Conservation (phyloP, 1,140 invertebrate genomes). For the Bilobella aurantiaca region DNA sequence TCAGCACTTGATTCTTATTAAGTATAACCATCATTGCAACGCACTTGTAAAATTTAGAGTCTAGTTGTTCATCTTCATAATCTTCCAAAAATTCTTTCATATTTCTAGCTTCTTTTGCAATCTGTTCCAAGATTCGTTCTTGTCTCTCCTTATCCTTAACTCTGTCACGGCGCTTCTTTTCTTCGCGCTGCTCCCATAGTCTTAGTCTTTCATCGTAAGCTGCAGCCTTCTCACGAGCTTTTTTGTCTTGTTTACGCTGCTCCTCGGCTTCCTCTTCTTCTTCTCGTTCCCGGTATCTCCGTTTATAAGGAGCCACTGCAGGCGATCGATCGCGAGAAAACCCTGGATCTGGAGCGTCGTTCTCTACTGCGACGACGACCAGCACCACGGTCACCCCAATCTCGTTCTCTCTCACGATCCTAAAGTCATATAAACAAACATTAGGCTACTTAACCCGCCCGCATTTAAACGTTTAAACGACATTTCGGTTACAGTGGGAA, state of each 20-base stretch:
- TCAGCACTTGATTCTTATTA: no score
- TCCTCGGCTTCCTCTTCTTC: constrained; percentile 85
- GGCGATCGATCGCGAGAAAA: constrained; percentile 24
- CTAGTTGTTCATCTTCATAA: constrained; percentile 95
- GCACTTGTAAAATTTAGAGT: constrained; percentile 94
- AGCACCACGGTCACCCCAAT: constrained; percentile 52
- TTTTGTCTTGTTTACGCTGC: constrained; percentile 76
- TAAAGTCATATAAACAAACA: neutral
- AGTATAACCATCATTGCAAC: no score
- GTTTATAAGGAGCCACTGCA: constrained; percentile 19
- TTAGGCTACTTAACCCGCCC: no score
- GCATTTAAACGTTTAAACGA: no score
- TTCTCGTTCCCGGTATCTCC: constrained; percentile 58
- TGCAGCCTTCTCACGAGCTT: constrained; percentile 82
- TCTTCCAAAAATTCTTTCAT: constrained; percentile 96
- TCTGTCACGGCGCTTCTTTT: constrained; percentile 83
- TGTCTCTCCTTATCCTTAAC: constrained; percentile 81
- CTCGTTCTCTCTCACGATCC: constrained; percentile 44
- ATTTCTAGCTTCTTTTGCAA: constrained; percentile 78
- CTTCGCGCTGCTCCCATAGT: constrained; percentile 86
- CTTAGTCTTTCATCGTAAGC: constrained; percentile 72
- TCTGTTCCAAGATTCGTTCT: constrained; percentile 67
- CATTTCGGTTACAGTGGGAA: constrained; percentile 12
- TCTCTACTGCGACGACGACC: constrained; percentile 38
- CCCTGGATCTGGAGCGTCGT: constrained; percentile 19